phyloP scores from a whole-genome alignment of 2,797 vertebrate species.

The Pempheris klunzingeri region DNA sequence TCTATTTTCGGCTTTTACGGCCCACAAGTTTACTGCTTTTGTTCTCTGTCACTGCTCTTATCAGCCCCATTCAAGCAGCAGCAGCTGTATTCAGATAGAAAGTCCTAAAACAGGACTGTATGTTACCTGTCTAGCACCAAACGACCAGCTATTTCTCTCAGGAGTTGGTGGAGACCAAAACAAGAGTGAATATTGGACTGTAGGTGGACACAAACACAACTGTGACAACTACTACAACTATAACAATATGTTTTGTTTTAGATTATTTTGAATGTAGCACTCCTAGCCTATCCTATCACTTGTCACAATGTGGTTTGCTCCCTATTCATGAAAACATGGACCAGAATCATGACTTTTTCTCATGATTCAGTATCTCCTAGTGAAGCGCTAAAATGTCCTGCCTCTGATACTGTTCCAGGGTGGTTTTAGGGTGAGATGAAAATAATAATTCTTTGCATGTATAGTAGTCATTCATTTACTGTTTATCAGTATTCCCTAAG shows the following conservation, averaged over 20 bases:
- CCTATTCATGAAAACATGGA: background rate
- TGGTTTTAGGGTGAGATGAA: background rate
- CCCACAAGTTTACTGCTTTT: background rate
- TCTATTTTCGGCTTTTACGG: background rate
- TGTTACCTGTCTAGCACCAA: background rate
- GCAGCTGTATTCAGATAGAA: background rate
- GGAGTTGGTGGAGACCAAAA: background rate
- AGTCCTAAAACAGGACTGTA: background rate
- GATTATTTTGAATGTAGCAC: no score
- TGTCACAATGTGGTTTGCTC: background rate
- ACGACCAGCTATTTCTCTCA: background rate
- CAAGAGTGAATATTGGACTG: no score
- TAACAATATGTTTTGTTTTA: no score
- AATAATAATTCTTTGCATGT: background rate
- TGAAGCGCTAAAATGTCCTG: background rate
- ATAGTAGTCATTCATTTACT: background rate
- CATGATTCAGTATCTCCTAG: background rate
- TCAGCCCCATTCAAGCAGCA: background rate
- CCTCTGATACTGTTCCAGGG: background rate
- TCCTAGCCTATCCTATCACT: background rate
- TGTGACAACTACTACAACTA: no score
- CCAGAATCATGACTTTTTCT: slow-evolving; percentile 3
- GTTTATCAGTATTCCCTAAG: slow-evolving; percentile 6
- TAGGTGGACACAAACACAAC: no score
- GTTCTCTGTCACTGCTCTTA: background rate